A percentile compares a stretch with the other conserved stretches of the same genome.
phyloP scores from a whole-genome alignment of 2,888 invertebrate species.

The Dermolepida albohirtum region DNA sequence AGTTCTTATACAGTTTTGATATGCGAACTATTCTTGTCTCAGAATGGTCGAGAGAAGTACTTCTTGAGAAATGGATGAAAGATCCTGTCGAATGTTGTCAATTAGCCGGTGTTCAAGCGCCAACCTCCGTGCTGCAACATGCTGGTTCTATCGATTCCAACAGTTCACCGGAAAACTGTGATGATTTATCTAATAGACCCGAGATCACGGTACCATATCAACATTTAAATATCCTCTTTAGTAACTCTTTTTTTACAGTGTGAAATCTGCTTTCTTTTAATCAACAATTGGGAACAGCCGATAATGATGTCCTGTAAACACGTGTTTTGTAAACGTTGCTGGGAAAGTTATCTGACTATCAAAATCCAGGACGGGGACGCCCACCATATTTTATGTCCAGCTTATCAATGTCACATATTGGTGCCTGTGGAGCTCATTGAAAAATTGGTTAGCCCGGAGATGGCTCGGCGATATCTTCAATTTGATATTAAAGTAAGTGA shows the following conservation, averaged over 20 bases:
- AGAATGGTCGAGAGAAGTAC: slow-evolving; percentile 77
- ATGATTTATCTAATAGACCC: slow-evolving; percentile 49
- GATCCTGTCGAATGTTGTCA: slow-evolving; percentile 75
- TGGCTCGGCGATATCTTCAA: slow-evolving; percentile 74
- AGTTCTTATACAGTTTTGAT: no score
- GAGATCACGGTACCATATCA: slow-evolving; percentile 58
- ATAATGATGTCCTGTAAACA: slow-evolving; percentile 73
- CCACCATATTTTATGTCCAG: slow-evolving; percentile 75
- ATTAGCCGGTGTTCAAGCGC: slow-evolving; percentile 74
- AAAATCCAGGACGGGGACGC: slow-evolving; percentile 76
- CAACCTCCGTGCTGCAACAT: slow-evolving; percentile 66
- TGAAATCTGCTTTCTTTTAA: slow-evolving; percentile 70
- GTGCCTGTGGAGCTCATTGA: slow-evolving; percentile 77
- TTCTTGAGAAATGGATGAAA: slow-evolving; percentile 77
- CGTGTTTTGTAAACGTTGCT: slow-evolving; percentile 73
- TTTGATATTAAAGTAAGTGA: slow-evolving; percentile 74
- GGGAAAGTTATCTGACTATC: slow-evolving; percentile 74
- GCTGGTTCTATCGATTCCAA: slow-evolving; percentile 61
- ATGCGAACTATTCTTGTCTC: background rate
- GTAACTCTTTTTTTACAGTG: slow-evolving; percentile 65
- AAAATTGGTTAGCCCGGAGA: slow-evolving; percentile 73
- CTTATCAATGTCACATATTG: slow-evolving; percentile 72
- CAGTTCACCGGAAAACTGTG: slow-evolving; percentile 57
- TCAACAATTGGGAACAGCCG: slow-evolving; percentile 66
- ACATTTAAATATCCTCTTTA: background rate